Evolutionary conservation across 2,113 vertebrate genomes (phyloP).

Genomic region (Gasterosteus aculeatus): DNA sequence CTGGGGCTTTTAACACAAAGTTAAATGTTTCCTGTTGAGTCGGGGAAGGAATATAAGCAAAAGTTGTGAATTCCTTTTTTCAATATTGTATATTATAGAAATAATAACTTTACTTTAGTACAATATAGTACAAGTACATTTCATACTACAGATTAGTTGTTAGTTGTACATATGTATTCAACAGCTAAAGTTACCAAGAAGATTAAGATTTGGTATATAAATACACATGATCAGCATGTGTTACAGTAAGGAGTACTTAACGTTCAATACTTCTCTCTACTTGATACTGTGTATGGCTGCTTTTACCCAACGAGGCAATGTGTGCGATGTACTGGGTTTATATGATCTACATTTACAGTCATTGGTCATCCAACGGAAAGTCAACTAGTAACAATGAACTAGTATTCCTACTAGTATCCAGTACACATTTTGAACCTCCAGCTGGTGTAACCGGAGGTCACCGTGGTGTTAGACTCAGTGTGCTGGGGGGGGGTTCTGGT

Average conservation of each 20-base stretch:
- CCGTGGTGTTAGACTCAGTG: slow-evolving; percentile 21
- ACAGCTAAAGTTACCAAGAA: background rate
- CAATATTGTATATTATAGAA: background rate
- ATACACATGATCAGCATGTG: background rate
- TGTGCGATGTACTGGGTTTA: background rate
- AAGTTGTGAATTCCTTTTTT: background rate
- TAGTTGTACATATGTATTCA: background rate
- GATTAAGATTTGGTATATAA: background rate
- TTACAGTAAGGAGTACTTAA: background rate
- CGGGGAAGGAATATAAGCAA: background rate
- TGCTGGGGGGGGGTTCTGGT: slow-evolving; percentile 5
- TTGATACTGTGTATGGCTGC: background rate
- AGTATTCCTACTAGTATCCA: too few relatives aligned
- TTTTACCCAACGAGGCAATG: background rate
- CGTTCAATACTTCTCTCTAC: background rate
- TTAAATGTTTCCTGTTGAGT: background rate
- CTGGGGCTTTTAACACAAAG: background rate
- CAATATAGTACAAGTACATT: background rate
- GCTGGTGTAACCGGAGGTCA: background rate
- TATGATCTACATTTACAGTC: background rate
- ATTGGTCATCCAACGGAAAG: too few relatives aligned
- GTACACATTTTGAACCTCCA: too few relatives aligned
- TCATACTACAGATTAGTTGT: background rate
- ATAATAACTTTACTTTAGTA: background rate
- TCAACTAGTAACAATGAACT: too few relatives aligned